Evolutionary conservation across 2,888 invertebrate genomes (phyloP).

Genomic region (Epiblema foenella): DNA sequence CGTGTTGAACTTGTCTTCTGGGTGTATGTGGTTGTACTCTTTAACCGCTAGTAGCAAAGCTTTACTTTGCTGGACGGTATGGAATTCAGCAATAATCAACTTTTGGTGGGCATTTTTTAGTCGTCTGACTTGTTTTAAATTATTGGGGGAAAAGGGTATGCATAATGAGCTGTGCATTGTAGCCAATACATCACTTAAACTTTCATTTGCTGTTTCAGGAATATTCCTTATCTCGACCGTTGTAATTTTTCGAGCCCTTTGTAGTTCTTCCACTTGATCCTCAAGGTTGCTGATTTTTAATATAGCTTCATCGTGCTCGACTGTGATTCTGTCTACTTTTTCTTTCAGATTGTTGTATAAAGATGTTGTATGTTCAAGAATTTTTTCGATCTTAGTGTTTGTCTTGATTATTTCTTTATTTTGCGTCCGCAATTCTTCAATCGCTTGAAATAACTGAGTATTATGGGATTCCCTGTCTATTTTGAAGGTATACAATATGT

Average conservation of each 20-base stretch:
- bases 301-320: background rate
- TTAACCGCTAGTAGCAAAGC: background rate
- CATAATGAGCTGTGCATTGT: background rate
- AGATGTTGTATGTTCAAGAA: background rate
- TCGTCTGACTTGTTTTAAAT: background rate
- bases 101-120: constrained; percentile 1
- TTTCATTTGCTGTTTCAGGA: background rate
- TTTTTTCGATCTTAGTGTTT: constrained; percentile 7
- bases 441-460: background rate
- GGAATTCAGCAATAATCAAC: background rate
- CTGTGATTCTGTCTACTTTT: background rate
- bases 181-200: background rate
- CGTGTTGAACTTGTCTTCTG: constrained; percentile 1
- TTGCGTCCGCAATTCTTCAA: background rate
- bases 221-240: constrained; percentile 2
- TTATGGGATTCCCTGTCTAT: background rate
- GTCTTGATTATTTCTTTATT: background rate
- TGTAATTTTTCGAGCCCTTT: background rate
- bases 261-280: background rate
- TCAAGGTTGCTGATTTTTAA: background rate
- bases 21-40: background rate
- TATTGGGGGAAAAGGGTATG: background rate
- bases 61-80: background rate
- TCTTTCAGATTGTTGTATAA: background rate
- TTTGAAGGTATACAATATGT: constrained; percentile 7